Evolutionary conservation across 2,113 vertebrate species (phyloP), one percentile per base, ranked within the genome.

Genomic region (Polypterus bichir): DNA sequence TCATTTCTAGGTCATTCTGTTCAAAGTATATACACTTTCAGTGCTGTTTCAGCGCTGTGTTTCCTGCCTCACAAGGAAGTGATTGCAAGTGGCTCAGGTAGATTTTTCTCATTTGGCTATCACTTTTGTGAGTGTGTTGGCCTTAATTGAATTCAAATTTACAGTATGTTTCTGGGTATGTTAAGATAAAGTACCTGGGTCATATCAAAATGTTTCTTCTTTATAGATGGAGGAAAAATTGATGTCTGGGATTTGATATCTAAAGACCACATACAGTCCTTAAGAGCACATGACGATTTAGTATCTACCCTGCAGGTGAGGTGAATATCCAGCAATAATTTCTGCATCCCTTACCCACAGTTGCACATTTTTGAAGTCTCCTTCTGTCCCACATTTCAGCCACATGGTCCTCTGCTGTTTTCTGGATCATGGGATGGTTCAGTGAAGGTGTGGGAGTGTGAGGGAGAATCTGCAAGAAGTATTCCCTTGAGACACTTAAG

Each of bases 21-120:
- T 54, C 86, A 84, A 66, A 86, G 83, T 48, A 67, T 88, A 73
- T 88, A 88, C 79, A 87, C 86, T 0, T 88, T 84, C 72, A 88
- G 82, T 6, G 67, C 77, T 1, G 79, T 88, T 69, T 77, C 80
- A 3, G 78, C 83, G 9, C 70, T 88, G 57, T 83, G 79, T 68
- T 87, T 88, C 59, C 69, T 80, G 27, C 70, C 74, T 83, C 1
- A 82, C 3, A 52, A 68, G 79, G 68, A 49, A 68, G 76, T 1
- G 84, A 83, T 63, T 83, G 77, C 72, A 80, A 81, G 81, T 5
- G 86, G 86, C 63, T 87, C 86, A 83, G 86, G 86, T 86, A 63
- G 27, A 27, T 27, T 27, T 27, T 27, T 27, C 27, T 27, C 27
- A 27, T 27, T 27, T 27, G 27, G 27, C 27, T 27, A 27, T 27